These are phyloP conservation scores for Poecile montanus DNA, from an alignment of 2,797 vertebrate species.

Conservation along the genomic window DNA sequence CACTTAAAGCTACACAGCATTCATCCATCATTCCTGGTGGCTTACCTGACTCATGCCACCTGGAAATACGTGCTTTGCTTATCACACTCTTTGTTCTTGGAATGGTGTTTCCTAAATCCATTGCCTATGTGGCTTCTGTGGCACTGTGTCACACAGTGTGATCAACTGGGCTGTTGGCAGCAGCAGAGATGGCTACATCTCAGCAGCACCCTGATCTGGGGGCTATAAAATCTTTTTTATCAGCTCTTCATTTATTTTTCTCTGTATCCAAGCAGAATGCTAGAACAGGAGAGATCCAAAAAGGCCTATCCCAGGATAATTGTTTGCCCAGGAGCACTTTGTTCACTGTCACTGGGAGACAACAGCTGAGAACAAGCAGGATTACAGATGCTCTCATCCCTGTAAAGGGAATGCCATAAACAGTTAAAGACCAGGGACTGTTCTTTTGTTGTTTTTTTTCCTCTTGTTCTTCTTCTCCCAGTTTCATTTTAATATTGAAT, in stretches of 20 bases:
- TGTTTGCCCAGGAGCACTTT: background rate
- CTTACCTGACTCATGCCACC: background rate
- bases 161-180: background rate
- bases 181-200: background rate
- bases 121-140: rapidly evolving
- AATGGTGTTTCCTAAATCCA: background rate
- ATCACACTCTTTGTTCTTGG: background rate
- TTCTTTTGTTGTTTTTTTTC: background rate
- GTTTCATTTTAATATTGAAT: background rate
- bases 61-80: background rate
- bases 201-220: background rate
- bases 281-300: background rate
- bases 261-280: background rate
- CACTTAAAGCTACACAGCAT: background rate
- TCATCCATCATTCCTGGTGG: background rate
- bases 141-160: background rate
- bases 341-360: background rate
- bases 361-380: background rate
- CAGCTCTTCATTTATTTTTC: background rate
- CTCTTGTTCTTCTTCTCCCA: background rate
- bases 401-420: background rate
- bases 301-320: background rate
- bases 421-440: background rate
- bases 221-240: background rate
- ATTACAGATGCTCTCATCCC: background rate